Evolutionary conservation across 2,797 vertebrate genomes (phyloP).

Genomic region (Peromyscus eremicus): DNA sequence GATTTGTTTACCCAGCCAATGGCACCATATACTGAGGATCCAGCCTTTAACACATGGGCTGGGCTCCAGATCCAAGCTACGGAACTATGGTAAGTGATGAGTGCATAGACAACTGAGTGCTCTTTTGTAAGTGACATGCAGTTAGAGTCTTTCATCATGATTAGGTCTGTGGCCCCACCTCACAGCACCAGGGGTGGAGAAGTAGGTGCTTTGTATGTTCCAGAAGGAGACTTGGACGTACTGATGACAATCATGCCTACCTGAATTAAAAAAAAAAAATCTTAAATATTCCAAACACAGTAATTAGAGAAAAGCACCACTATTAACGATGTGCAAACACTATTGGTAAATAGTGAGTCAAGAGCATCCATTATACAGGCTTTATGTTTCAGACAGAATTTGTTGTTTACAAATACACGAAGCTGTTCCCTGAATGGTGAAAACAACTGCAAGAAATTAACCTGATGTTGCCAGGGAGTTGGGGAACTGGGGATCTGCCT

Average conservation of each 20-base stretch:
- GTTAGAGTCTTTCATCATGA: not conserved
- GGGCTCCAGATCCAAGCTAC: not conserved
- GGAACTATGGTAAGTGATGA: not conserved
- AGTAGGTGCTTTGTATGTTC: not conserved
- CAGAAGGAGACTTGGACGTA: not conserved
- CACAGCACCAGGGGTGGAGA: not conserved
- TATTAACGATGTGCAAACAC: slow-evolving; percentile 35
- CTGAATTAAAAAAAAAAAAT: not conserved
- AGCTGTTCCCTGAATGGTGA: not conserved
- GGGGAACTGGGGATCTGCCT: not conserved
- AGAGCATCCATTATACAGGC: not conserved
- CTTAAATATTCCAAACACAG: slow-evolving; percentile 51
- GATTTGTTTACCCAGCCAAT: not conserved
- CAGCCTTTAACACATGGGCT: not conserved
- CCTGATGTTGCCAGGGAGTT: slow-evolving; percentile 6
- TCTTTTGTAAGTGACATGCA: not conserved
- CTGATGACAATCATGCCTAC: not conserved
- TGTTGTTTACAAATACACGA: slow-evolving; percentile 32
- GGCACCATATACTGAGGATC: no score
- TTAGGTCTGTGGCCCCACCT: not conserved
- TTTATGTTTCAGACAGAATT: slow-evolving; percentile 40
- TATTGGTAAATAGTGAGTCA: not conserved
- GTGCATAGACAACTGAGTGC: not conserved
- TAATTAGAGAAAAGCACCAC: slow-evolving; percentile 43
- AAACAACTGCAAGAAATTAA: not conserved